Conservation (phyloP, 2,113 vertebrate genomes). For the Beaufortia kweichowensis region DNA sequence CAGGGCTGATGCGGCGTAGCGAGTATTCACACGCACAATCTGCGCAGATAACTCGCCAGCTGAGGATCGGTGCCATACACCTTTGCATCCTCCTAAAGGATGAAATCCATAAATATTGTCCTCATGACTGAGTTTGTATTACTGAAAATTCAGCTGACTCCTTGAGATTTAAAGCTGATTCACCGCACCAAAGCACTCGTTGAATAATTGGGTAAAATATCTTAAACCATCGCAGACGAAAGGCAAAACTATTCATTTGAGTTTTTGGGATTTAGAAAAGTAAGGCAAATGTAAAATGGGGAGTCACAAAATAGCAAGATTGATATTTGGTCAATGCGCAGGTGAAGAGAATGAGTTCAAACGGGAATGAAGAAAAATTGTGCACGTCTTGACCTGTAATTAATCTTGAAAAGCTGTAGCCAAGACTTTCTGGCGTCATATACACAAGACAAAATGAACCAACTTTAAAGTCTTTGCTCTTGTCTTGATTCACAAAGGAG, state of each 20-base stretch:
- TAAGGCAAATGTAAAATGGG: constrained; percentile 1
- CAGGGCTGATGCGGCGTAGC: constrained; percentile 69
- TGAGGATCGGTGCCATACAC: constrained; percentile 15
- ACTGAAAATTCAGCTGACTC: constrained; percentile 37
- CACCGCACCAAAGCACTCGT: not conserved
- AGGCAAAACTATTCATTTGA: not conserved
- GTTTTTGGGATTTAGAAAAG: constrained; percentile 18
- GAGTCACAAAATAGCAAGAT: constrained; percentile 40
- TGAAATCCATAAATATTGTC: constrained; percentile 36
- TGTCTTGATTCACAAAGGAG: not conserved
- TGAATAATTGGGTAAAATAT: constrained; percentile 27
- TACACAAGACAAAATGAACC: not conserved
- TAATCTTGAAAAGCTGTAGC: not conserved
- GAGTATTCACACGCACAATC: constrained; percentile 54
- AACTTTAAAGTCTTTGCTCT: not conserved
- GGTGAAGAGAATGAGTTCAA: constrained; percentile 25
- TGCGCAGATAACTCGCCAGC: not conserved
- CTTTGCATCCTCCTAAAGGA: constrained; percentile 34
- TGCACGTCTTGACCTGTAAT: constrained; percentile 19
- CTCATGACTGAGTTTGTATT: constrained; percentile 36
- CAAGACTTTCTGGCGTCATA: not conserved
- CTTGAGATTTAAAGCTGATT: constrained; percentile 5
- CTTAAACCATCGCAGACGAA: constrained; percentile 10
- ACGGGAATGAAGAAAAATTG: constrained; percentile 17
- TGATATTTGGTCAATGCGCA: constrained; percentile 1